phyloP scores from a whole-genome alignment of 2,888 invertebrate genomes.

The Rhogogaster chlorosoma region DNA sequence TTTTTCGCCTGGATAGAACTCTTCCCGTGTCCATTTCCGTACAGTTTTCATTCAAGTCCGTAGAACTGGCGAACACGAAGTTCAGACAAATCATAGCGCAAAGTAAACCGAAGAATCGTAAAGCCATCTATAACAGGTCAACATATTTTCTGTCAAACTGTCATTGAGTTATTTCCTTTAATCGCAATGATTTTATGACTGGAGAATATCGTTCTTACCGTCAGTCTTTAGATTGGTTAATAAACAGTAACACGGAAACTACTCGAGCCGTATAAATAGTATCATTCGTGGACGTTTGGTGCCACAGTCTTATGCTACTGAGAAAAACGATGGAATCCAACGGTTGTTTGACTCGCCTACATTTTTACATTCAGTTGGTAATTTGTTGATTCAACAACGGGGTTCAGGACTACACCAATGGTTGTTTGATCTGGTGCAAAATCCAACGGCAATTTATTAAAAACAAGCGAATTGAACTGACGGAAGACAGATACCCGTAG shows the following conservation, averaged over 20 bases:
- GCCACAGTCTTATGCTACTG: conserved; percentile 33
- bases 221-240: not conserved
- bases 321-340: conserved; percentile 20
- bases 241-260: not conserved
- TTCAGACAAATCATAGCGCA: conserved; percentile 56
- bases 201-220: not conserved
- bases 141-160: not conserved
- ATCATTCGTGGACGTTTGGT: conserved; percentile 21
- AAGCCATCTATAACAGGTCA: not conserved
- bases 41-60: conserved; percentile 32
- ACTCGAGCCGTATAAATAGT: conserved; percentile 4
- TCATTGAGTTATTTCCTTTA: not conserved
- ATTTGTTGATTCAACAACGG: conserved; percentile 40
- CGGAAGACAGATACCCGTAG: not conserved
- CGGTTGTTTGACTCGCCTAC: conserved; percentile 29
- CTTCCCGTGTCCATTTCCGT: conserved; percentile 51
- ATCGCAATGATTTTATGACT: not conserved
- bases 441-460: conserved; percentile 22
- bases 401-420: not conserved
- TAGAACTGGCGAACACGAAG: conserved; percentile 51
- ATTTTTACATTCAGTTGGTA: conserved; percentile 45
- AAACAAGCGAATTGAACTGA: not conserved
- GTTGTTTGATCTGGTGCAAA: conserved; percentile 23
- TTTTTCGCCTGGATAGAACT: conserved; percentile 79
- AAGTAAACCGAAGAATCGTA: not conserved